Base-by-base conservation (phyloP, 2,888 invertebrate genomes). In the Sussaba pulchella region DNA sequence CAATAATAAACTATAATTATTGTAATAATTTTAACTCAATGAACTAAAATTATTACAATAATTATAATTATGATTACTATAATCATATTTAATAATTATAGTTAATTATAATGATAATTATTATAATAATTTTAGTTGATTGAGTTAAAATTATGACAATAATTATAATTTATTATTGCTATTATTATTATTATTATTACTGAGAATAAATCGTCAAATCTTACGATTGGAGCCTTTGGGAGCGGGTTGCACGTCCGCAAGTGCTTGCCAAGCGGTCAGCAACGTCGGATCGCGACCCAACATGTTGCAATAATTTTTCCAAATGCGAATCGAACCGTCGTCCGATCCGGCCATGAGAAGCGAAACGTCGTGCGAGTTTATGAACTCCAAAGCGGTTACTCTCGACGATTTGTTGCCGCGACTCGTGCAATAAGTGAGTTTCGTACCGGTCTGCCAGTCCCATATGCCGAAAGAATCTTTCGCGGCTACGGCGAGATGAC, bases 401-500 rank as follows among this genome's bases (percentile, higher is more conserved):
- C 96, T 95, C 12, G 96, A 94, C 12, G 96, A 94, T 87, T 91
- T 92, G 45, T 88, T 89, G 43, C 91, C 88, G 82, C 92, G 94
- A 87, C 93, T 94, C 93, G 94, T 91, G 71, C 94, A 95, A 88
- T 94, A 94, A 72, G 94, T 95, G 71, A 96, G 93, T 92, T 95
- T 95, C 14, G 95, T 94, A 70, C 95, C 96, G 70, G 95, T 95
- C 87, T 96, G 96, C 96, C 96, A 97, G 91, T 97, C 96, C 96
- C 96, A 97, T 85, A 97, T 94, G 9, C 96, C 95, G 89, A 97
- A 96, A 90, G 95, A 95, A 90, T 98, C 97, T 91, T 95, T 96
- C 88, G 96, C 96, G 47, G 98, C 97, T 64, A 98, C 96, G 41
- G 97, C 97, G 78, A 98, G 94, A 91, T 97, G 96, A 84, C 97